Percentiles rank a stretch among this genome's conserved stretches.
Evolutionary conservation across 2,113 vertebrate genomes (phyloP).

Genomic region (Nestor notabilis): DNA sequence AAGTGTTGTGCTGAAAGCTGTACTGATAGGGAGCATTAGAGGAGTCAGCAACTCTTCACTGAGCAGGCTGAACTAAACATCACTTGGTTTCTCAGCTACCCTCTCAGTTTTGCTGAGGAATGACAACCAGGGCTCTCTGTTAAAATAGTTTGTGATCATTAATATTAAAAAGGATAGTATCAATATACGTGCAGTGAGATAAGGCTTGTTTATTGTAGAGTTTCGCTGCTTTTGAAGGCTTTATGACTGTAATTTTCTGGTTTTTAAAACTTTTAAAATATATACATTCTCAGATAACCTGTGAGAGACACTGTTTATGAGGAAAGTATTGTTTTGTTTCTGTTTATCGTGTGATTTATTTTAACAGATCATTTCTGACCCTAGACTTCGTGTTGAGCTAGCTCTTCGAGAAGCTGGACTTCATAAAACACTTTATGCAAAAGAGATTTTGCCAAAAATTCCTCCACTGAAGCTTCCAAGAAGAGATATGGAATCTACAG

Average conservation of each 20-base stretch:
- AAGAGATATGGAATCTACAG: slow-evolving; percentile 82
- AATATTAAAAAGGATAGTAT: not conserved
- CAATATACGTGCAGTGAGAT: not conserved
- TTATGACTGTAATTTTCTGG: not conserved
- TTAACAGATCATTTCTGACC: slow-evolving; percentile 89
- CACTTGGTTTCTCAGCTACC: not conserved
- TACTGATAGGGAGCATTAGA: accelerated
- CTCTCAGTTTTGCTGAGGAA: not conserved
- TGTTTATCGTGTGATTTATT: slow-evolving; percentile 38
- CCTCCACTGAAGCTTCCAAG: slow-evolving; percentile 84
- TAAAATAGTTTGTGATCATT: not conserved
- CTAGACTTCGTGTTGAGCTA: slow-evolving; percentile 86
- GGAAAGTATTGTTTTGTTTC: not conserved
- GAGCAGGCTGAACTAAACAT: not conserved
- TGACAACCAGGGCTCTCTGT: not conserved
- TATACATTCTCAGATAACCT: not conserved
- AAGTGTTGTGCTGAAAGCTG: not conserved
- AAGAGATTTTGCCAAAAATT: slow-evolving; percentile 82
- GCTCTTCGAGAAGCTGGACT: slow-evolving; percentile 90
- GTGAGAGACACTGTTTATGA: not conserved
- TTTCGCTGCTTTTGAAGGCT: not conserved
- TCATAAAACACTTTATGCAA: slow-evolving; percentile 85
- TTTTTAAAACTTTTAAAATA: not conserved
- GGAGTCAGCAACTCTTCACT: not conserved
- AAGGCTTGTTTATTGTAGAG: too few relatives aligned